These are phyloP conservation scores for Drosophila algonquin DNA, from an alignment of 2,888 invertebrate genomes.

Conservation along the genomic window DNA sequence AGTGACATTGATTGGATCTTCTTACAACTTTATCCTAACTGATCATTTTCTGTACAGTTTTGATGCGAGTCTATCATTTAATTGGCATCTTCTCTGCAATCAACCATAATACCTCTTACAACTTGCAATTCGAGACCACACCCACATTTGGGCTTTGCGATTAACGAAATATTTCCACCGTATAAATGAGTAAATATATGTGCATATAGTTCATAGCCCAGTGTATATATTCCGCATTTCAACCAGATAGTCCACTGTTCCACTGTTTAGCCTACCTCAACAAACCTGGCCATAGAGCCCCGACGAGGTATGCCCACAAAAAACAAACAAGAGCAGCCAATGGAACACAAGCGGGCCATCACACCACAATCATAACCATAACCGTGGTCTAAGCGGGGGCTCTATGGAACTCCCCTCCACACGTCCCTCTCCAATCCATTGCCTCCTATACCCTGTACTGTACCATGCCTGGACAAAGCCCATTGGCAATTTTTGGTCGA, in stretches of 20 bases:
- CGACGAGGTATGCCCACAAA: constrained; percentile 31
- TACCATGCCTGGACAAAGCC: constrained; percentile 40
- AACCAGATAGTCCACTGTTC: constrained; percentile 8
- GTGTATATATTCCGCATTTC: constrained; percentile 22
- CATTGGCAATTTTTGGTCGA: constrained; percentile 74
- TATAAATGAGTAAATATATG: constrained; percentile 8
- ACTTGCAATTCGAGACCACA: constrained; percentile 36
- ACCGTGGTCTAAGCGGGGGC: constrained; percentile 52
- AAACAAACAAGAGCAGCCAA: constrained; percentile 72
- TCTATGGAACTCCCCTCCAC: constrained; percentile 14
- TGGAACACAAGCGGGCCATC: constrained; percentile 63
- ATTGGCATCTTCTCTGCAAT: background rate
- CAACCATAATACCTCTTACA: background rate
- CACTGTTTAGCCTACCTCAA: constrained; percentile 73
- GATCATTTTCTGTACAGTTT: background rate
- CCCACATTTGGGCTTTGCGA: constrained; percentile 39
- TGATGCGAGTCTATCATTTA: background rate
- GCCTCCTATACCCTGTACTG: background rate
- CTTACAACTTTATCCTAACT: too few relatives aligned
- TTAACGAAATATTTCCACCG: constrained; percentile 39
- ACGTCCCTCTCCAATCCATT: background rate
- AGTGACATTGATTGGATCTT: too few relatives aligned
- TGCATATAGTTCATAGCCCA: constrained; percentile 22
- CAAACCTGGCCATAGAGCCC: constrained; percentile 35
- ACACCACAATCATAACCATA: constrained; percentile 71